phyloP scores from a whole-genome alignment of 2,888 invertebrate genomes.

The Eulithis testata region DNA sequence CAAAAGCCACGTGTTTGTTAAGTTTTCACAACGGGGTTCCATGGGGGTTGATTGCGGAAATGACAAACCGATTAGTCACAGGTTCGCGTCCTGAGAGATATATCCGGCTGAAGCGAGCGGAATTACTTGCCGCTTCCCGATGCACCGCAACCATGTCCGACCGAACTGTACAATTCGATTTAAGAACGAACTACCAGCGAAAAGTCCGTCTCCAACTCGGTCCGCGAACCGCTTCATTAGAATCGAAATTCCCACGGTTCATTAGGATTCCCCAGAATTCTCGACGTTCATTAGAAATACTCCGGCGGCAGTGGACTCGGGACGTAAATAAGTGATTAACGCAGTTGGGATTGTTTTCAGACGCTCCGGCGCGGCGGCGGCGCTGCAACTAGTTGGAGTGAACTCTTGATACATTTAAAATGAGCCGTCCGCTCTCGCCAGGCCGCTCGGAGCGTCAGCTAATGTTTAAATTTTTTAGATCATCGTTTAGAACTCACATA shows the following conservation, averaged over 20 bases:
- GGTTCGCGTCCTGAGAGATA: conserved; percentile 70
- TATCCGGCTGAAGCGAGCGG: conserved; percentile 76
- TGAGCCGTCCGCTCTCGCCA: conserved; percentile 54
- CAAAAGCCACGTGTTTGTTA: conserved; percentile 60
- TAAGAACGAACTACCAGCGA: conserved; percentile 56
- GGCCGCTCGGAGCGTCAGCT: conserved; percentile 43
- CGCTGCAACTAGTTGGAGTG: conserved; percentile 65
- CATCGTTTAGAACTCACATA: too few relatives aligned
- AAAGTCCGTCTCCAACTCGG: conserved; percentile 58
- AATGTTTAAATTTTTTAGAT: conserved; percentile 55
- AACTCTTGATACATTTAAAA: conserved; percentile 80
- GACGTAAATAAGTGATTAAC: conserved; percentile 84
- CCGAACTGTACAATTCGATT: conserved; percentile 65
- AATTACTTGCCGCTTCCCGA: conserved; percentile 74
- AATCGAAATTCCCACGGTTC: conserved; percentile 82
- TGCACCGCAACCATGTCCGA: conserved; percentile 70
- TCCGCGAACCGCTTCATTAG: conserved; percentile 66
- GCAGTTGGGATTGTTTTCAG: conserved; percentile 82
- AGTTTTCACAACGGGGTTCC: conserved; percentile 68
- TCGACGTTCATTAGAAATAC: conserved; percentile 80
- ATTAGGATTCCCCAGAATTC: conserved; percentile 78
- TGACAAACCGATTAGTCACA: conserved; percentile 81
- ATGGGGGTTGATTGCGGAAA: conserved; percentile 77
- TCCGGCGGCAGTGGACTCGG: conserved; percentile 71
- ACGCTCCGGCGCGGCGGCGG: conserved; percentile 48